phyloP scores from a whole-genome alignment of 2,113 vertebrate genomes.

The Oreotrochilus melanogaster region DNA sequence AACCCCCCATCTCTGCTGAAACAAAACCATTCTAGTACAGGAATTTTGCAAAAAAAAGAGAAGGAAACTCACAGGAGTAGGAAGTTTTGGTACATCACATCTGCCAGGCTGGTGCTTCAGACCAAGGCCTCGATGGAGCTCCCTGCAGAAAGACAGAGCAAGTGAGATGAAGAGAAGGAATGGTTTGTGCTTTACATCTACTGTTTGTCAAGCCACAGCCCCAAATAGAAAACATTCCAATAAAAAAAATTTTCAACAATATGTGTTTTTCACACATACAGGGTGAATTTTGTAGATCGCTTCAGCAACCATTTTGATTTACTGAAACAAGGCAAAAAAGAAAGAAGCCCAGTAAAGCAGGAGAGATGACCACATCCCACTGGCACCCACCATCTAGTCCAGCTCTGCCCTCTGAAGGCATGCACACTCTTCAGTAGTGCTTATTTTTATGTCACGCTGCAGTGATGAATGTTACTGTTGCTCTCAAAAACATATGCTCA shows the following conservation, averaged over 20 bases:
- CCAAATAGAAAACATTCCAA: not conserved
- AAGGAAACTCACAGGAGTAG: slow-evolving; percentile 8
- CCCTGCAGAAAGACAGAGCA: not conserved
- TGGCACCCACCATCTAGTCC: slow-evolving; percentile 37
- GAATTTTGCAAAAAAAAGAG: not conserved
- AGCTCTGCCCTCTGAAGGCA: slow-evolving; percentile 55
- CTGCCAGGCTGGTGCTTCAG: not conserved
- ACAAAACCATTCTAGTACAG: not conserved
- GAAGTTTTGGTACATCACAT: not conserved
- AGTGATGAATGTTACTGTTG: slow-evolving; percentile 68
- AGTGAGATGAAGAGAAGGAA: not conserved
- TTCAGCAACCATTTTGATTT: not conserved
- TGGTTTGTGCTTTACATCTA: not conserved
- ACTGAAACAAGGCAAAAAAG: not conserved
- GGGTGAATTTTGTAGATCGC: not conserved
- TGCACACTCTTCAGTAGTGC: not conserved
- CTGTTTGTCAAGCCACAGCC: not conserved
- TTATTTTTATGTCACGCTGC: slow-evolving; percentile 33
- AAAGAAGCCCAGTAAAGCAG: not conserved
- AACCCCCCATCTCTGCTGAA: fast-evolving
- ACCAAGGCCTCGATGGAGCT: not conserved
- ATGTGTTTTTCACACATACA: not conserved
- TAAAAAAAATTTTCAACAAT: not conserved
- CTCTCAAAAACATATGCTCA: slow-evolving; percentile 63
- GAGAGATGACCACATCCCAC: not conserved